Base-by-base conservation (phyloP, 2,888 invertebrate species). In the Drepanosiphum platanoidis region DNA sequence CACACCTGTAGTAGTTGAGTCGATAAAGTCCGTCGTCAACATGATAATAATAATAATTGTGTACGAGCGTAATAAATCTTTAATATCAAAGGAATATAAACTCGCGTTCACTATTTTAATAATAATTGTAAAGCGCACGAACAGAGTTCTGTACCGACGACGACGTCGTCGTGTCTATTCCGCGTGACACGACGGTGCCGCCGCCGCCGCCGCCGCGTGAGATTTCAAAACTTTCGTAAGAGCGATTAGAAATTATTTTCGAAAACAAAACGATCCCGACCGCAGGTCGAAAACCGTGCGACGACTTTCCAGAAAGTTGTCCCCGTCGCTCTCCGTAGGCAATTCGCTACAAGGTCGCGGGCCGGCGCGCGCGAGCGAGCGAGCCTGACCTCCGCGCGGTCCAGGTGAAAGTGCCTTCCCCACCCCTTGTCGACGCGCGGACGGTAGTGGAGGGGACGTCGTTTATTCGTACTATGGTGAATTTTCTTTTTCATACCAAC, bases 341-440 rank as follows among this genome's bases (percentile, higher is more conserved):
- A 22, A n/a, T 61, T 61, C n/a, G 27, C 27, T 27, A 22, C 61
- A 36, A 77, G 61, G 61, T 77, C 27, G 27, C n/a, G n/a, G n/a
- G n/a, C n/a, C n/a, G n/a, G n/a, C n/a, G n/a, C n/a, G n/a, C n/a
- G n/a, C n/a, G n/a, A n/a, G n/a, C n/a, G n/a, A n/a, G n/a, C n/a
- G 13, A 71, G 81, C 30, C 58, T 81, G 81, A 81, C 81, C 81
- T 81, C 81, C 11, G 68, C n/a, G 30, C 80, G 58, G n/a, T 36
- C 22, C 58, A 58, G 71, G 81, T 81, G 81, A 81, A 81, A 81
- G 81, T 81, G 58, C 46, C 64, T 68, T n/a, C 68, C 66, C 52
- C 68, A n/a, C 39, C 58, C 58, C 36, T 32, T 4, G 5, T 27
- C 22, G 1, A 9, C 18, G 13, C 3, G 5, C 30, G 13, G 1